Evolutionary conservation across 1,140 invertebrate genomes (phyloP).

Genomic region (Heliconius melpomene): DNA sequence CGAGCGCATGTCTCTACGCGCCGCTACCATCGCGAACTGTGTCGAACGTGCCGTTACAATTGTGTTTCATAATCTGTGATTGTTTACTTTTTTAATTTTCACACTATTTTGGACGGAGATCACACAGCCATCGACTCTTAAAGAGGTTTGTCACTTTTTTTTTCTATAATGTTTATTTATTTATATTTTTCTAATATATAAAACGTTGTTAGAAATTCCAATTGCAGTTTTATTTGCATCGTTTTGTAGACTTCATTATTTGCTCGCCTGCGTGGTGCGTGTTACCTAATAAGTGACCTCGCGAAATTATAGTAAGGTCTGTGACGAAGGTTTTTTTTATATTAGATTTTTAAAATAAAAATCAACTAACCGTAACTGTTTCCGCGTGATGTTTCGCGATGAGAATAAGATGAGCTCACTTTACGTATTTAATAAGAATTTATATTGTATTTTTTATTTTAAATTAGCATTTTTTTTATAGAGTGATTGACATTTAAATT

Average conservation of each 20-base stretch:
- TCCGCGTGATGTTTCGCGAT: constrained; percentile 24
- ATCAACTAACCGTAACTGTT: constrained; percentile 30
- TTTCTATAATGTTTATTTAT: constrained; percentile 28
- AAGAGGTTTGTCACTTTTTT: constrained; percentile 59
- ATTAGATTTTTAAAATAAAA: constrained; percentile 31
- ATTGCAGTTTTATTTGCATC: constrained; percentile 54
- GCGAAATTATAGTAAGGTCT: constrained; percentile 48
- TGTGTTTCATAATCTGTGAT: constrained; percentile 75
- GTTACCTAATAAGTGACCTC: constrained; percentile 64
- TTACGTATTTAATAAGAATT: not conserved
- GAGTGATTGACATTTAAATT: not conserved
- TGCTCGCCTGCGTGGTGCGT: constrained; percentile 56
- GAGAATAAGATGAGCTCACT: not conserved
- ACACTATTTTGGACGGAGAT: constrained; percentile 51
- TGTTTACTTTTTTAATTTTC: constrained; percentile 68
- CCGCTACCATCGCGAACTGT: constrained; percentile 56
- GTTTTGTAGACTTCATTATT: constrained; percentile 65
- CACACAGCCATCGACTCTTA: constrained; percentile 55
- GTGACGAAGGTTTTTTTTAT: constrained; percentile 43
- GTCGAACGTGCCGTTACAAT: constrained; percentile 67
- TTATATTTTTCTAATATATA: not conserved
- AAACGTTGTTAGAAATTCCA: not conserved
- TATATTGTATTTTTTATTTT: not conserved
- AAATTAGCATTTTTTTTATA: not conserved
- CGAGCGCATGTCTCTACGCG: constrained; percentile 61